Evolutionary conservation across 2,888 invertebrate genomes (phyloP), one percentile per base, ranked within the genome.

Genomic region (Philhelius pedissequus): DNA sequence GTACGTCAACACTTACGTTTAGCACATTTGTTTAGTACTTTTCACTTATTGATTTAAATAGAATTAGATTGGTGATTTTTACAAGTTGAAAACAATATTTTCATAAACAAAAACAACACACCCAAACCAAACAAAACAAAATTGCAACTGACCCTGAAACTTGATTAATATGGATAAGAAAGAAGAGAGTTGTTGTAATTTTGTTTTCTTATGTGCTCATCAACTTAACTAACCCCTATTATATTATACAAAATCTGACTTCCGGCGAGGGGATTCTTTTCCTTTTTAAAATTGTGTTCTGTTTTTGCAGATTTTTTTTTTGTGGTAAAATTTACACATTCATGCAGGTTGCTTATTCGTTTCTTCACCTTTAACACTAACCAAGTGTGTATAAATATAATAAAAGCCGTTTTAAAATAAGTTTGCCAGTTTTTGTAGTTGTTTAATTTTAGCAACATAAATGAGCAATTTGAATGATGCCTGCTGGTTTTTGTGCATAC

Each of bases 231-330:
- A 54, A 56, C 56, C 56, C 56, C 32, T 56, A 56, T 56, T 54
- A 74, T 56, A 73, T 20, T 18, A 32, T 30, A 64, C 8, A 71
- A 60, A 74, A 62, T 78, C 78, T 60, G 54, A 83, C 83, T 74
- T 83, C 83, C 83, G 83, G 69, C 74, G 64, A 74, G 78, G 83
- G 83, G 69, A 77, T 82, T 82, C 62, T 62, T 73, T 71, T 18
- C 43, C 40, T 56, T 64, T 69, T 43, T 45, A n/a, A 27, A 9
- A 30, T 48, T 48, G 22, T 15, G 3, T 48, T 40, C 4, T 40
- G 5, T 4, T 38, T 22, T 45, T 18, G 30, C 20, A 48, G 15
- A 32, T 40, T 25, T 40, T 25, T 22, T 66, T 25, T 40, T 25
- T 22, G 60, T 62, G 43, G 7, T 25, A 7, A 27, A 43, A 58